Evolutionary conservation across 2,113 vertebrate species (phyloP).

Genomic region (Hippocampus guttulatus): DNA sequence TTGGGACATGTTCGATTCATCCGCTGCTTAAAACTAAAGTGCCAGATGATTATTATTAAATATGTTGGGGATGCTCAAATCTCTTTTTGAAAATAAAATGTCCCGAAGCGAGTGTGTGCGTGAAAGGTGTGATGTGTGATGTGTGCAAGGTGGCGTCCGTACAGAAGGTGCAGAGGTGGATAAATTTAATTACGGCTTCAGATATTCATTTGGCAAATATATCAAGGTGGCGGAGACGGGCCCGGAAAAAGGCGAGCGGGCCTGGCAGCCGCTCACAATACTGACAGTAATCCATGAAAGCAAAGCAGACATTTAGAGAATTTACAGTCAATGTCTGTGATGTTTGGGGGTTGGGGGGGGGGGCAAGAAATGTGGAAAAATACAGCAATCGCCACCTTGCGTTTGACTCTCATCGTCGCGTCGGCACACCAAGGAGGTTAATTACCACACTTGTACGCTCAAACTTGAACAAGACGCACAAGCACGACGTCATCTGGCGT

Average conservation of each 20-base stretch:
- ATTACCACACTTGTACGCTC: background rate
- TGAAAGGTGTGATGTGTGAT: constrained; percentile 62
- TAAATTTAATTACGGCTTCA: constrained; percentile 80
- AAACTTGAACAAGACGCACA: background rate
- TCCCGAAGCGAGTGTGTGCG: background rate
- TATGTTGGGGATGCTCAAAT: background rate
- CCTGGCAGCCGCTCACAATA: constrained; percentile 69
- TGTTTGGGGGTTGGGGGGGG: constrained; percentile 34
- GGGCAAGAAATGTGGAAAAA: background rate
- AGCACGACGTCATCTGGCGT: background rate
- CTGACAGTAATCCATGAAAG: constrained; percentile 73
- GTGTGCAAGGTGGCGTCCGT: constrained; percentile 69
- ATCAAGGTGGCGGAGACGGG: constrained; percentile 75
- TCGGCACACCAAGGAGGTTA: background rate
- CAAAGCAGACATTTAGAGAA: constrained; percentile 71
- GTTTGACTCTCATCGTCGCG: background rate
- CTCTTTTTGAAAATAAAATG: background rate
- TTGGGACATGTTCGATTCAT: background rate
- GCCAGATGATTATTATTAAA: constrained; percentile 2
- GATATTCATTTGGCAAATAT: constrained; percentile 81
- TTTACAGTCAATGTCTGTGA: constrained; percentile 59
- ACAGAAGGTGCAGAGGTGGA: constrained; percentile 76
- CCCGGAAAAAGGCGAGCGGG: constrained; percentile 74
- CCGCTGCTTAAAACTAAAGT: background rate
- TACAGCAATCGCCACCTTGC: background rate